A percentile compares a stretch with the other conserved stretches of the same genome.
Conservation (phyloP, 1,140 invertebrate species). For the Camponotus floridanus region DNA sequence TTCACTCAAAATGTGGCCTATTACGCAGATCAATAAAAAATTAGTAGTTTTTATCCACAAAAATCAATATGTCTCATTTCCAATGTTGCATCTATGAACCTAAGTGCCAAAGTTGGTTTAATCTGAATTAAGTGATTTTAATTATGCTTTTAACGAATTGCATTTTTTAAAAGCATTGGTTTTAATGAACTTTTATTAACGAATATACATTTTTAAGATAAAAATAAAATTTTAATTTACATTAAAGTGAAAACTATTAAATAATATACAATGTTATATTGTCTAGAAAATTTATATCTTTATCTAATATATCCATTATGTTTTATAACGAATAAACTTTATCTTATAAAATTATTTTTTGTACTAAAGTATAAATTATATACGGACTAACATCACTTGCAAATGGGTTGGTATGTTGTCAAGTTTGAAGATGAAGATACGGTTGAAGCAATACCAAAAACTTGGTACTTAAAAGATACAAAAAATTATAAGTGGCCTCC, state of each 20-base stretch:
- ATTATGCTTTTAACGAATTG: no score
- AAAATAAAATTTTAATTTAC: background rate
- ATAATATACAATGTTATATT: slow-evolving; percentile 21
- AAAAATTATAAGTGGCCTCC: background rate
- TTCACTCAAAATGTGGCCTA: no score
- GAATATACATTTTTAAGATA: no score
- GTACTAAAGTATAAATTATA: background rate
- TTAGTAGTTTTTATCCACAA: no score
- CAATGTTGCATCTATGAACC: no score
- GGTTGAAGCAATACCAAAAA: background rate
- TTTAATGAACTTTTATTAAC: no score
- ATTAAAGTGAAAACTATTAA: slow-evolving; percentile 2
- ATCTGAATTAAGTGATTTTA: no score
- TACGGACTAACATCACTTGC: background rate
- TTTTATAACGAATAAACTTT: background rate
- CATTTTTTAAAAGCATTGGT: no score
- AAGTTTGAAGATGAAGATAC: slow-evolving; percentile 5
- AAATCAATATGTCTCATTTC: no score
- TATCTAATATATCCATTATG: slow-evolving; percentile 9
- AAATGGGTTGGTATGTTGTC: slow-evolving; percentile 9
- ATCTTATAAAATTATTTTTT: background rate
- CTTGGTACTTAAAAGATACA: slow-evolving; percentile 2
- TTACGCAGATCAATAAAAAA: no score
- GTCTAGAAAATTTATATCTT: background rate
- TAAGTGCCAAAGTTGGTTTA: no score